Conservation (phyloP, 2,113 vertebrate genomes). For the Antechinus flavipes region DNA sequence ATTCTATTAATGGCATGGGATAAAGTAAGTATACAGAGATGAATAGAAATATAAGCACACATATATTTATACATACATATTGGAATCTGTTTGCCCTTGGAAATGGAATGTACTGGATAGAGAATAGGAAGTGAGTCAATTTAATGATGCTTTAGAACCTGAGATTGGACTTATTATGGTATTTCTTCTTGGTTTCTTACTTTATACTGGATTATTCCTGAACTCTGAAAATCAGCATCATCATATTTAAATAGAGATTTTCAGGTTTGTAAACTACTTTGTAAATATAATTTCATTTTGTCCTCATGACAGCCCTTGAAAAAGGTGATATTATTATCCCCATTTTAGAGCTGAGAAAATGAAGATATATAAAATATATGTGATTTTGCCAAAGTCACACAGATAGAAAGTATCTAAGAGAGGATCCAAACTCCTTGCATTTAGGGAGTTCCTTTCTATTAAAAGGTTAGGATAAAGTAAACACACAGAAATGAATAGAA, state of each 20-base stretch:
- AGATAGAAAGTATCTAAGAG: background rate
- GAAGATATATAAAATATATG: background rate
- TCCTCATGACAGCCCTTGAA: background rate
- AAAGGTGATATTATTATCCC: background rate
- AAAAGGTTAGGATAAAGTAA: too few species aligned
- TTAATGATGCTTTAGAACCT: background rate
- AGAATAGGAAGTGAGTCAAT: background rate
- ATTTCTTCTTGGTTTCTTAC: background rate
- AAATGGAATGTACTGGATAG: background rate
- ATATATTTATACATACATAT: background rate
- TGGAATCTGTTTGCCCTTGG: background rate
- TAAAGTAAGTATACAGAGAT: too few species aligned
- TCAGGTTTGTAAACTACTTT: background rate
- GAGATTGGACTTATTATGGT: background rate
- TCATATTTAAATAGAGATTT: background rate
- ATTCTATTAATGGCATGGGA: too few species aligned
- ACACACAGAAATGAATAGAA: too few species aligned
- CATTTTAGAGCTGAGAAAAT: background rate
- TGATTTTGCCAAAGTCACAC: background rate
- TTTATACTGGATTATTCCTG: background rate
- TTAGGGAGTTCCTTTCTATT: too few species aligned
- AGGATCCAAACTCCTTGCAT: background rate
- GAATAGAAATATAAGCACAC: too few species aligned
- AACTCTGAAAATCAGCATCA: background rate
- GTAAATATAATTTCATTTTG: background rate